Evolutionary conservation across 2,888 invertebrate genomes (phyloP).

Genomic region (Ormia ochracea): DNA sequence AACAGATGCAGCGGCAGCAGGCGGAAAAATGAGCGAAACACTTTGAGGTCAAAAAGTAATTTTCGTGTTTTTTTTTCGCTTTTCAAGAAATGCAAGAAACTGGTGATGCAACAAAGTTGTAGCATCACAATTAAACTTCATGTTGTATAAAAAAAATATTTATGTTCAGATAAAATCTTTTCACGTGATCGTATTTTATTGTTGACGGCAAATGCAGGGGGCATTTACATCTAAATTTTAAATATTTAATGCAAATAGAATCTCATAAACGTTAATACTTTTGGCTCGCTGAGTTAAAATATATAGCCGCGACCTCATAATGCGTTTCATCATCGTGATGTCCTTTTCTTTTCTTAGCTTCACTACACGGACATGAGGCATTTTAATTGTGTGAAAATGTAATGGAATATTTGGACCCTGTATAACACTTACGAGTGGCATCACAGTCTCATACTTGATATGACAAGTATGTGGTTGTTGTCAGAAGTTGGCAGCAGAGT

Average conservation of each 20-base stretch:
- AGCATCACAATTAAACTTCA: slow-evolving; percentile 19
- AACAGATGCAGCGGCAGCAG: slow-evolving; percentile 21
- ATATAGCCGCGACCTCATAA: too few species aligned
- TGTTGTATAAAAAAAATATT: background rate
- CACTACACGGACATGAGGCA: too few species aligned
- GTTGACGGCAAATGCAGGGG: slow-evolving; percentile 25
- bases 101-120: slow-evolving; percentile 52
- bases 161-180: slow-evolving; percentile 43
- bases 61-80: background rate
- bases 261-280: slow-evolving; percentile 33
- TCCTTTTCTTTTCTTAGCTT: too few species aligned
- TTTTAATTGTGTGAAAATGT: too few species aligned
- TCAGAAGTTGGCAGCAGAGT: too few species aligned
- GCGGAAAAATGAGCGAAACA: slow-evolving; percentile 2
- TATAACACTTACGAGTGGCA: too few species aligned
- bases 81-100: slow-evolving; percentile 23
- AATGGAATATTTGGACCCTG: too few species aligned
- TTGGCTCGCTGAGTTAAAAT: slow-evolving; percentile 58
- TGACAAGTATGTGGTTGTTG: too few species aligned
- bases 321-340: too few species aligned
- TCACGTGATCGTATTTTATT: slow-evolving; percentile 57
- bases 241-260: slow-evolving; percentile 32
- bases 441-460: too few species aligned
- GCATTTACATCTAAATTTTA: slow-evolving; percentile 35
- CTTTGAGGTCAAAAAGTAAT: slow-evolving; percentile 46